Base-by-base conservation (phyloP, 2,113 vertebrate genomes). In the Sceloporus undulatus region DNA sequence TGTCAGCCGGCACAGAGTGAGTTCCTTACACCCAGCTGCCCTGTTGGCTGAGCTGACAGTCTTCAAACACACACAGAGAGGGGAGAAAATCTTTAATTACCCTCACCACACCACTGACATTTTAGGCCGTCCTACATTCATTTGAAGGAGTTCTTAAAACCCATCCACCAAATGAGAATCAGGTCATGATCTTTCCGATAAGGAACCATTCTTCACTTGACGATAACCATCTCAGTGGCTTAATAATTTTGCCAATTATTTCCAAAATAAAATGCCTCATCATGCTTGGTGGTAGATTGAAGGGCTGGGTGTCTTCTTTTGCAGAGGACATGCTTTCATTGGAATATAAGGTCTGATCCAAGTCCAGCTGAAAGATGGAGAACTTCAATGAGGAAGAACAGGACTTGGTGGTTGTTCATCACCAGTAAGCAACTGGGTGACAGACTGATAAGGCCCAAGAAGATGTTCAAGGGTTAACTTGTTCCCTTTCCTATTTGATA, bases 21-120 rank as follows among this genome's bases (percentile, higher is more conserved):
- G 75, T 91, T 94, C 78, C 13, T n/a, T 86, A 91, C 87, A 94
- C 82, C 82, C 86, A 68, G 66, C 91, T 88, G 92, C 87, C 92
- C 92, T 90, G 87, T 88, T 89, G 85, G 87, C 87, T 87, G 92
- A 95, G 86, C 94, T 95, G 95, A 94, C 97, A 96, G 91, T 91
- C 93, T 94, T 92, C 86, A 91, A 90, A 65, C 1, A 79, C 92
- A 91, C 48, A 42, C 27, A 29, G 68, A 62, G 66, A 56, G 13
- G 11, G 82, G 79, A 81, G 81, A 90, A 91, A 91, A 90, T 87
- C 79, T 94, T 88, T 96, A 95, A 96, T 93, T 96, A 92, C 86
- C 52, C 85, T 94, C 79, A n/a, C 62, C 5, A 59, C 29, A 89
- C 59, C 21, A 14, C 80, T 87, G 91, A 87, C 82, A 90, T 87